Conservation (phyloP, 2,113 vertebrate genomes). For the Todiramphus saurophagus region DNA sequence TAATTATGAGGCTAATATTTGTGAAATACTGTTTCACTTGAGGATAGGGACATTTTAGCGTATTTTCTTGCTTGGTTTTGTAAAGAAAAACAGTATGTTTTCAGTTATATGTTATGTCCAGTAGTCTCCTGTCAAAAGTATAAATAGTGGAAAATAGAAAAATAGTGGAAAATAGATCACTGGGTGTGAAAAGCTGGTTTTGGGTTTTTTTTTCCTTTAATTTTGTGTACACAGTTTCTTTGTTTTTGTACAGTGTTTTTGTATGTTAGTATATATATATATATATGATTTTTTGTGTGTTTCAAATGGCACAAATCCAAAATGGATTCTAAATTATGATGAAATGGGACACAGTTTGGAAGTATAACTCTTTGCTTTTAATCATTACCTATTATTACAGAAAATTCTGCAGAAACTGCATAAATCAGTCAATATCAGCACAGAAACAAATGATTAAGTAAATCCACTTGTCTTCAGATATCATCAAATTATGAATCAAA, state of each 20-base stretch:
- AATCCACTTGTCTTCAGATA: not conserved
- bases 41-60: not conserved
- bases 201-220: not conserved
- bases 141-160: not conserved
- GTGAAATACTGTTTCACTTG: not conserved
- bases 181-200: not conserved
- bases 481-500: not conserved
- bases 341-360: not conserved
- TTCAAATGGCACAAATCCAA: not conserved
- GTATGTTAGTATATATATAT: not conserved
- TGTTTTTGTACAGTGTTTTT: not conserved
- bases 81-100: not conserved
- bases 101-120: not conserved
- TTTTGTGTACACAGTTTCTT: not conserved
- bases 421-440: not conserved
- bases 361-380: not conserved
- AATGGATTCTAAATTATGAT: not conserved
- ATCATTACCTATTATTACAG: not conserved
- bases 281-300: not conserved
- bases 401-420: not conserved
- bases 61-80: not conserved
- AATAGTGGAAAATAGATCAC: not conserved
- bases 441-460: not conserved
- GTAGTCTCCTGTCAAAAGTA: not conserved
- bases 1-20: not conserved